Percentiles rank a stretch among this genome's conserved stretches.
Conservation (phyloP, 2,113 vertebrate species). For the Sminthopsis crassicaudata region DNA sequence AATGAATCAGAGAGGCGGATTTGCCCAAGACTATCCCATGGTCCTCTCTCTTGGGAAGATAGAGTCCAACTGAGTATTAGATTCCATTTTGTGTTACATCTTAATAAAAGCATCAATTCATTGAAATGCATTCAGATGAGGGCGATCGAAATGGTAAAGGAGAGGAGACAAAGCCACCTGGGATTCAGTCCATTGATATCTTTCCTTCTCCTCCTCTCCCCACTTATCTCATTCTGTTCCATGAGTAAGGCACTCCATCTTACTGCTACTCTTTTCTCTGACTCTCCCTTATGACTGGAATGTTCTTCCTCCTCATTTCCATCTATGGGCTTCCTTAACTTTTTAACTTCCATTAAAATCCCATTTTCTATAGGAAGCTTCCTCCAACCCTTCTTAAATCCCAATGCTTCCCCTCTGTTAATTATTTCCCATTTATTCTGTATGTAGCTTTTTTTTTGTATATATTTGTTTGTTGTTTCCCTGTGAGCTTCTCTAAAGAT, state of each 20-base stretch:
- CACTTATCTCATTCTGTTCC: not conserved
- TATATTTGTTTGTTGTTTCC: not conserved
- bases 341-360: not conserved
- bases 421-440: not conserved
- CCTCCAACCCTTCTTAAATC: not conserved
- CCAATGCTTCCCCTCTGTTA: not conserved
- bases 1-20: not conserved
- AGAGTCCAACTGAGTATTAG: not conserved
- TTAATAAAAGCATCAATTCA: not conserved
- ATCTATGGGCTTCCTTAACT: not conserved
- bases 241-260: not conserved
- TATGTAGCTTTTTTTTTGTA: not conserved
- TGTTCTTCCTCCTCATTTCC: not conserved
- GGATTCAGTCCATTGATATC: not conserved
- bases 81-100: not conserved
- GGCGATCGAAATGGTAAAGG: not conserved
- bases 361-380: not conserved
- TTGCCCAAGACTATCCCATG: not conserved
- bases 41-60: not conserved
- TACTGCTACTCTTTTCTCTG: not conserved
- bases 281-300: not conserved
- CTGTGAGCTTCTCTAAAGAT: not conserved
- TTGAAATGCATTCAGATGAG: not conserved
- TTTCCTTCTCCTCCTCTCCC: too few species aligned
- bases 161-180: not conserved